Percentiles rank a stretch among this genome's conserved stretches.
Conservation (phyloP, 2,797 vertebrate genomes). For the Triplophysa bombifrons region DNA sequence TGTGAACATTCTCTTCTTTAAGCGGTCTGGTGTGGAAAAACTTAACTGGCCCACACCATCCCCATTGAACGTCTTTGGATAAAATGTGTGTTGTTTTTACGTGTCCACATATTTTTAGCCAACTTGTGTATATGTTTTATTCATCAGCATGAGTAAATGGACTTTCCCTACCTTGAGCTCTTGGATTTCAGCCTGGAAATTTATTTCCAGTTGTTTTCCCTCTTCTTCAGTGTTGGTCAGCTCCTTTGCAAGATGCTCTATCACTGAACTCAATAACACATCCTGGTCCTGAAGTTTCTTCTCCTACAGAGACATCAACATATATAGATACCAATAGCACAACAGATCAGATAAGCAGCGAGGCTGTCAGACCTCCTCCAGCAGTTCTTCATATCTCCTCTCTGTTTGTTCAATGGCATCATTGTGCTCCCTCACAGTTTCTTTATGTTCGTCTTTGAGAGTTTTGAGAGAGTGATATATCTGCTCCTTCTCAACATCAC, state of each 20-base stretch:
- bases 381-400: conserved; percentile 60
- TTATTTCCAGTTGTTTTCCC: conserved; percentile 44
- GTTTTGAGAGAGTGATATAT: conserved; percentile 53
- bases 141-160: neutral
- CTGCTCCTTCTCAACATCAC: conserved; percentile 56
- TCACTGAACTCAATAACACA: conserved; percentile 44
- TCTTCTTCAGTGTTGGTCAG: conserved; percentile 46
- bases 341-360: neutral
- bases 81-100: neutral
- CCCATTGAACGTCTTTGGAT: neutral
- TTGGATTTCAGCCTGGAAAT: conserved; percentile 44
- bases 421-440: conserved; percentile 55
- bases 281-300: conserved; percentile 50
- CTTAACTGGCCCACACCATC: neutral
- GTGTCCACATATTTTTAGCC: neutral
- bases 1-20: neutral
- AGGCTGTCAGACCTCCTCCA: conserved; percentile 55
- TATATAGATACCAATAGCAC: neutral
- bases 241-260: conserved; percentile 42
- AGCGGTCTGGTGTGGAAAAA: neutral
- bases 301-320: conserved; percentile 39
- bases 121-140: neutral
- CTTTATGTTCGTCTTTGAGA: conserved; percentile 55
- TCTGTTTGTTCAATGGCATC: conserved; percentile 40
- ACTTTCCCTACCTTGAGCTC: neutral